Percentiles rank a stretch among this genome's conserved stretches.
Evolutionary conservation across 2,113 vertebrate genomes (phyloP).

Genomic region (Edolisoma coerulescens): DNA sequence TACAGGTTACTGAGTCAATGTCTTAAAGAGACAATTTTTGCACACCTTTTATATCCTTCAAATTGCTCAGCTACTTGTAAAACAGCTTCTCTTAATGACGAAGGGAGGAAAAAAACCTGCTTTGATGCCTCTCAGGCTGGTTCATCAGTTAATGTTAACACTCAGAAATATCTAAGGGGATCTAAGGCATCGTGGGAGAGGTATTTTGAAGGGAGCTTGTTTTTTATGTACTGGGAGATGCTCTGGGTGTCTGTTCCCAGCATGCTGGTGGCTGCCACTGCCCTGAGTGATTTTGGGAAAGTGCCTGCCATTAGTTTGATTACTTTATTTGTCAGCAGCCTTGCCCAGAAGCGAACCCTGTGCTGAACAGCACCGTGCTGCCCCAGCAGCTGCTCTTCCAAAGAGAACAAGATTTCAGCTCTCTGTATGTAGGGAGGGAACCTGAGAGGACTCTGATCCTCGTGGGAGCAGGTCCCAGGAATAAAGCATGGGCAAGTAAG

Average conservation of each 20-base stretch:
- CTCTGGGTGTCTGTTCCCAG: not conserved
- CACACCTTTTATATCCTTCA: constrained; percentile 32
- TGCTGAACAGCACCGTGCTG: not conserved
- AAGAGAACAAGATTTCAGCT: not conserved
- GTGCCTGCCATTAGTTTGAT: not conserved
- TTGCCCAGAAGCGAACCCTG: not conserved
- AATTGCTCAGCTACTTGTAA: constrained; percentile 25
- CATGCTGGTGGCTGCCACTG: not conserved
- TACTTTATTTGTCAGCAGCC: not conserved
- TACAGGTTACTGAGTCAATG: constrained; percentile 56
- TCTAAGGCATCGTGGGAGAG: not conserved
- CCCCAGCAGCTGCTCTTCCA: not conserved
- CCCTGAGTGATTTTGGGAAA: not conserved
- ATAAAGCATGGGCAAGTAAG: not conserved
- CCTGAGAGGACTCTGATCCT: not conserved
- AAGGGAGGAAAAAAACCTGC: not conserved
- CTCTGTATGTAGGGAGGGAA: not conserved
- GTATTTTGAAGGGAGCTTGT: not conserved
- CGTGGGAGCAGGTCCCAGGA: not conserved
- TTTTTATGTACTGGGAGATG: not conserved
- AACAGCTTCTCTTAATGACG: not conserved
- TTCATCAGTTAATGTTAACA: not conserved
- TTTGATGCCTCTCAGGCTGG: constrained; percentile 10
- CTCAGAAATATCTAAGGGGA: constrained; percentile 5
- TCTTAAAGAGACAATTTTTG: constrained; percentile 26